phyloP scores from a whole-genome alignment of 1,140 invertebrate species.

The Plutomurus gul region DNA sequence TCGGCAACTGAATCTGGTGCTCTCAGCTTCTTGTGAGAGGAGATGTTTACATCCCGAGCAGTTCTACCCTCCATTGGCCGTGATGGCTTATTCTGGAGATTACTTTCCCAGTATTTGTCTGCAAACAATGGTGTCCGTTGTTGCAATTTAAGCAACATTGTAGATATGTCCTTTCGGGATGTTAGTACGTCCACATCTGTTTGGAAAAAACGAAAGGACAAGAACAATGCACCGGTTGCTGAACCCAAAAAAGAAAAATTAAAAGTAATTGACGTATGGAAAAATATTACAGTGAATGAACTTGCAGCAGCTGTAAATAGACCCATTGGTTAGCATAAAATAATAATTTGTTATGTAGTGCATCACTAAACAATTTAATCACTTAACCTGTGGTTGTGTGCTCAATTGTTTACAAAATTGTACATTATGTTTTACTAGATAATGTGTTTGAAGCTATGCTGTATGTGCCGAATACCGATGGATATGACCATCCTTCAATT shows the following conservation, averaged over 20 bases:
- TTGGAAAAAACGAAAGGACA: constrained; percentile 19
- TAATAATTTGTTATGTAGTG: neutral
- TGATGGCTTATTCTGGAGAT: no score
- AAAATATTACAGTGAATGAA: constrained; percentile 75
- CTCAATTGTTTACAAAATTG: neutral
- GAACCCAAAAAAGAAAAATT: neutral
- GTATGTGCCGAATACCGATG: constrained; percentile 66
- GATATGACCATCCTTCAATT: constrained; percentile 60
- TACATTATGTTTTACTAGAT: constrained; percentile 61
- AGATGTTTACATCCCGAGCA: no score
- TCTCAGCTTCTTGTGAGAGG: no score
- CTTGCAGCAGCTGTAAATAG: constrained; percentile 67
- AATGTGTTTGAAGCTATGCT: constrained; percentile 71
- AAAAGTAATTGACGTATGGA: constrained; percentile 64
- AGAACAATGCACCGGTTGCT: neutral
- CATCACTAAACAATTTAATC: neutral
- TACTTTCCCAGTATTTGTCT: no score
- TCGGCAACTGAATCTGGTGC: no score
- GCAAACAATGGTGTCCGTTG: no score
- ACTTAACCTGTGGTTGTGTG: neutral
- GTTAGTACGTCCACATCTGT: neutral
- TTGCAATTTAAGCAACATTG: no score
- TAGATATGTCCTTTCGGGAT: no score
- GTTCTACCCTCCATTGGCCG: no score
- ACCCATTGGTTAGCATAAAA: constrained; percentile 63